Conservation (phyloP, 2,888 invertebrate genomes). For the Clivina fossor region DNA sequence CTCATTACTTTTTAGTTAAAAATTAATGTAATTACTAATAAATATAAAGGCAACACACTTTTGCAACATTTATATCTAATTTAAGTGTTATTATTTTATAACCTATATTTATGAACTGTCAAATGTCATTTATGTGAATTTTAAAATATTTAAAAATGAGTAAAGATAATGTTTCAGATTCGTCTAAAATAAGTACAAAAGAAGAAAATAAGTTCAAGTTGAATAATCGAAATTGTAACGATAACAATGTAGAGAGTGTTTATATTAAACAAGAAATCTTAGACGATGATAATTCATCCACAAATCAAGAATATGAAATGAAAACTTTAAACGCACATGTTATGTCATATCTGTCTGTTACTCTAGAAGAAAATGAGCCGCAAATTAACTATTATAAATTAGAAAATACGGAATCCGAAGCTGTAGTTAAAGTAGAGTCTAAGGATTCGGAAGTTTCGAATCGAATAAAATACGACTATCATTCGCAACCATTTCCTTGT, state of each 20-base stretch:
- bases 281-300: constrained; percentile 8
- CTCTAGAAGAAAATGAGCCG: constrained; percentile 16
- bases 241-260: constrained; percentile 2
- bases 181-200: neutral
- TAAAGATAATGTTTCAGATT: constrained; percentile 2
- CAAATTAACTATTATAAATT: neutral
- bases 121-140: no score
- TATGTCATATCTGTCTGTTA: constrained; percentile 27
- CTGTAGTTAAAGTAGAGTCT: constrained; percentile 4
- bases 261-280: constrained; percentile 8
- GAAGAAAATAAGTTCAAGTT: constrained; percentile 13
- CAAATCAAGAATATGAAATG: constrained; percentile 16
- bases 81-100: no score
- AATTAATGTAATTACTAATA: no score
- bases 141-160: constrained; percentile 3
- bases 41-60: no score
- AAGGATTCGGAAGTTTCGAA: constrained; percentile 7
- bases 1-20: no score
- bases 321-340: constrained; percentile 21
- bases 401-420: constrained; percentile 4
- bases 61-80: no score
- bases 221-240: no score
- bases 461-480: neutral
- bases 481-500: constrained; percentile 12
- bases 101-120: no score